These are phyloP conservation scores for Phorcus lineatus DNA, from an alignment of 2,888 invertebrate species.

Conservation along the genomic window DNA sequence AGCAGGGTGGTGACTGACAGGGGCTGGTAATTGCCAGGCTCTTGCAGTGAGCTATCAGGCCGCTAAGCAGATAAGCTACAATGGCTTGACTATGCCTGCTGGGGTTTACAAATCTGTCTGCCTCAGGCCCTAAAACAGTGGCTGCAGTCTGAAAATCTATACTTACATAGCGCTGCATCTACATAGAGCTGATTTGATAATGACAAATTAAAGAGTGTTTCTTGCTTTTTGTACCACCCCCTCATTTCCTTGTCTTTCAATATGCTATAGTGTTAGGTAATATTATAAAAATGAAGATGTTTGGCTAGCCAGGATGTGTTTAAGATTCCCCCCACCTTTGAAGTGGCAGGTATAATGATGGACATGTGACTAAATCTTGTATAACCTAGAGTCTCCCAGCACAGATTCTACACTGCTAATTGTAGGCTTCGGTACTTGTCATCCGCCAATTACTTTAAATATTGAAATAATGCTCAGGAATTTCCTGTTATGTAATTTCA, in stretches of 20 bases:
- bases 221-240: not conserved
- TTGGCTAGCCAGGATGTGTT: not conserved
- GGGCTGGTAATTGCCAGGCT: not conserved
- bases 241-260: slow-evolving; percentile 18
- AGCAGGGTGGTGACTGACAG: not conserved
- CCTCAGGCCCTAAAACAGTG: slow-evolving; percentile 4
- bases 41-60: not conserved
- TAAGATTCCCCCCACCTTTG: not conserved
- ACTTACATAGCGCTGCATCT: not conserved
- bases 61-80: not conserved
- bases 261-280: slow-evolving; percentile 5
- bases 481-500: too few relatives aligned
- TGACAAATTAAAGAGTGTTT: not conserved
- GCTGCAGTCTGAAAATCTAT: not conserved
- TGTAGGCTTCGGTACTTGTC: slow-evolving; percentile 13
- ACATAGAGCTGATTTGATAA: not conserved
- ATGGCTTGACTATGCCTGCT: not conserved
- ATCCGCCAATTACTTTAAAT: not conserved
- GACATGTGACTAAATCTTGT: not conserved
- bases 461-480: too few relatives aligned
- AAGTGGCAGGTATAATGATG: not conserved
- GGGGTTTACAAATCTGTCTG: slow-evolving; percentile 14
- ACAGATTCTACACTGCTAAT: not conserved
- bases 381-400: not conserved
- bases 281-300: slow-evolving; percentile 14